Evolutionary conservation across 2,113 vertebrate species (phyloP).

Genomic region (Sander lucioperca): DNA sequence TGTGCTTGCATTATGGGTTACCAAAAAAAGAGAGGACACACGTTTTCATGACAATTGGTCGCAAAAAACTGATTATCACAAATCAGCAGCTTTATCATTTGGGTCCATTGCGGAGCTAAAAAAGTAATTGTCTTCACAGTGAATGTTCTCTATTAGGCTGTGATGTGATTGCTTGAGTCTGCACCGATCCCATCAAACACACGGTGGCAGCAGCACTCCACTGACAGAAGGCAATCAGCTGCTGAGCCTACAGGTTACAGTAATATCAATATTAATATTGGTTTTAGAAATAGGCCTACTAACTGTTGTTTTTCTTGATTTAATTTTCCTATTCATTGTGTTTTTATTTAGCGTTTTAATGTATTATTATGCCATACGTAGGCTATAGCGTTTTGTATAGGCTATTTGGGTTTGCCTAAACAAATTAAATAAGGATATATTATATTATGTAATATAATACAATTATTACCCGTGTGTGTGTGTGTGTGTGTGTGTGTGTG

Average conservation of each 20-base stretch:
- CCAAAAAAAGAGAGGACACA: background rate
- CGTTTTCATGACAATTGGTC: background rate
- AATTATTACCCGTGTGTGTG: too few species aligned
- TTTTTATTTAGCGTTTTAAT: background rate
- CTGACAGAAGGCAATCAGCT: background rate
- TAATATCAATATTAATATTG: too few species aligned
- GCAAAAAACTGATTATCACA: background rate
- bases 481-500: too few species aligned
- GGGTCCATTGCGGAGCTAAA: background rate
- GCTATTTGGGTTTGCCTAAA: background rate
- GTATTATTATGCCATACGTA: background rate
- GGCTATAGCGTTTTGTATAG: too few species aligned
- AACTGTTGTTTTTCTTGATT: background rate
- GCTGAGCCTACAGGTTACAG: background rate
- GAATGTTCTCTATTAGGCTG: background rate
- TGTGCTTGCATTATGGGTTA: background rate
- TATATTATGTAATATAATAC: too few species aligned
- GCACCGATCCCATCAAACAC: constrained; percentile 31
- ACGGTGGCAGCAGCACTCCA: constrained; percentile 52
- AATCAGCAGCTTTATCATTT: background rate
- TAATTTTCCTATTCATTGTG: background rate
- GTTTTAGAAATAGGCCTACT: background rate
- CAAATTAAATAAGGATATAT: too few species aligned
- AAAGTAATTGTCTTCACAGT: background rate
- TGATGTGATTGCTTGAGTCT: background rate